Evolutionary conservation across 2,888 invertebrate genomes (phyloP).

Genomic region (Oxystoma pomonae): DNA sequence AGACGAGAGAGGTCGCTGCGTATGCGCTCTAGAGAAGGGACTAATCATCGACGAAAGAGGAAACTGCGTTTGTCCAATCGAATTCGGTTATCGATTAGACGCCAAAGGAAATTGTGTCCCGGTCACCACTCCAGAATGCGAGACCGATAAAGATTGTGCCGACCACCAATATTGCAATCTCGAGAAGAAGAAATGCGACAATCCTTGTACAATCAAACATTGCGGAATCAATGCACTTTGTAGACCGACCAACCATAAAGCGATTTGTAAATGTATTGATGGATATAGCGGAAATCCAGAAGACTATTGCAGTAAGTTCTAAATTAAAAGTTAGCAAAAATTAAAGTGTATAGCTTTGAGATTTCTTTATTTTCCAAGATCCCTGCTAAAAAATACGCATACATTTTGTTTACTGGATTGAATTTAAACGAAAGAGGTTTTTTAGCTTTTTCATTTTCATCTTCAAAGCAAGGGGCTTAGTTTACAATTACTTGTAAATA

Average conservation of each 20-base stretch:
- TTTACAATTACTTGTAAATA: too few species aligned
- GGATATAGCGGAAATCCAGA: conserved; percentile 76
- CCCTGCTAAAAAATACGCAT: too few species aligned
- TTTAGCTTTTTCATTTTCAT: too few species aligned
- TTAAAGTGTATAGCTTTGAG: too few species aligned
- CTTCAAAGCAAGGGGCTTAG: too few species aligned
- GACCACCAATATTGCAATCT: conserved; percentile 71
- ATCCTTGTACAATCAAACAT: conserved; percentile 67
- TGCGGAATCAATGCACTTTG: conserved; percentile 78
- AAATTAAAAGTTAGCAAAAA: too few species aligned
- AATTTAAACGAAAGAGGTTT: too few species aligned
- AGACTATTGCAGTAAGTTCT: conserved; percentile 65
- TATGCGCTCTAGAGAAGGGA: conserved; percentile 76
- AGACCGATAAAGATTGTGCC: conserved; percentile 69
- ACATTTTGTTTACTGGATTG: too few species aligned
- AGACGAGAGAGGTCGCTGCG: conserved; percentile 74
- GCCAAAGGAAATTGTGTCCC: conserved; percentile 57
- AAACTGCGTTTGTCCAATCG: conserved; percentile 70
- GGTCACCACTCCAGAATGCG: conserved; percentile 57
- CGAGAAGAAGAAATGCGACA: conserved; percentile 67
- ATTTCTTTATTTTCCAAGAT: too few species aligned
- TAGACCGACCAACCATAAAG: conserved; percentile 70
- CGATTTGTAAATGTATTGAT: conserved; percentile 71
- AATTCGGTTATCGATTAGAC: conserved; percentile 63
- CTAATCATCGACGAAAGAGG: conserved; percentile 72